Evolutionary conservation across 2,797 vertebrate species (phyloP).

Genomic region (Melopsittacus undulatus): DNA sequence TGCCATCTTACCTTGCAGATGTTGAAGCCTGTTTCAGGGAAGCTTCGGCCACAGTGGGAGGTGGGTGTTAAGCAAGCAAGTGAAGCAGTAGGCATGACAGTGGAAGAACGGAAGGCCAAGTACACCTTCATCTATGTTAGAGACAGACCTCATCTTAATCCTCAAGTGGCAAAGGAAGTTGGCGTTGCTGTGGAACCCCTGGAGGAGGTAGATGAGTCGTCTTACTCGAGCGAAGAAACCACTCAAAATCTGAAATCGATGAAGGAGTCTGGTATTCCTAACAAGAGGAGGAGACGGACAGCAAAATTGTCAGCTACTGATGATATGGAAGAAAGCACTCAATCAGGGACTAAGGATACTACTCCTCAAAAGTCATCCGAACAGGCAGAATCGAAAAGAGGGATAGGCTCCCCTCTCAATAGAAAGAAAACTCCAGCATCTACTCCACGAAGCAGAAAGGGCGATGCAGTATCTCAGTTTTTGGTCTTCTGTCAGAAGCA

Average conservation of each 20-base stretch:
- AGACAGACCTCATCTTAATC: constrained; percentile 87
- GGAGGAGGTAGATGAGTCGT: constrained; percentile 52
- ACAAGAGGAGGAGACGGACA: constrained; percentile 75
- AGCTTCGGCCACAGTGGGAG: constrained; percentile 89
- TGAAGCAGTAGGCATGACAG: constrained; percentile 84
- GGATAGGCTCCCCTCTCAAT: constrained; percentile 64
- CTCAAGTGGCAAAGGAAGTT: constrained; percentile 82
- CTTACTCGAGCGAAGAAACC: constrained; percentile 51
- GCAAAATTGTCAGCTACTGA: constrained; percentile 48
- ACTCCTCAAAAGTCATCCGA: constrained; percentile 67
- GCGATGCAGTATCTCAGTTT: constrained; percentile 77
- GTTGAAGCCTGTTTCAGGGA: constrained; percentile 84
- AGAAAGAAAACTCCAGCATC: constrained; percentile 74
- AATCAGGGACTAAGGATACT: constrained; percentile 35
- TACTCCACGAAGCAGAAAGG: constrained; percentile 74
- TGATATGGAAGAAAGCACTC: constrained; percentile 39
- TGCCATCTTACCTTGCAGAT: constrained; percentile 58
- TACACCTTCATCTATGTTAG: constrained; percentile 89
- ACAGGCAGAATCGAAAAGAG: constrained; percentile 71
- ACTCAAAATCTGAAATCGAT: not conserved
- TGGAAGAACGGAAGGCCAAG: constrained; percentile 86
- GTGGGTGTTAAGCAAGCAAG: constrained; percentile 89
- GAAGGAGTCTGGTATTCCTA: constrained; percentile 70
- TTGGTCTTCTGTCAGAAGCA: constrained; percentile 85
- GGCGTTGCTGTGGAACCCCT: constrained; percentile 68